Conservation (phyloP, 2,797 vertebrate species). For the Apogon talboti region DNA sequence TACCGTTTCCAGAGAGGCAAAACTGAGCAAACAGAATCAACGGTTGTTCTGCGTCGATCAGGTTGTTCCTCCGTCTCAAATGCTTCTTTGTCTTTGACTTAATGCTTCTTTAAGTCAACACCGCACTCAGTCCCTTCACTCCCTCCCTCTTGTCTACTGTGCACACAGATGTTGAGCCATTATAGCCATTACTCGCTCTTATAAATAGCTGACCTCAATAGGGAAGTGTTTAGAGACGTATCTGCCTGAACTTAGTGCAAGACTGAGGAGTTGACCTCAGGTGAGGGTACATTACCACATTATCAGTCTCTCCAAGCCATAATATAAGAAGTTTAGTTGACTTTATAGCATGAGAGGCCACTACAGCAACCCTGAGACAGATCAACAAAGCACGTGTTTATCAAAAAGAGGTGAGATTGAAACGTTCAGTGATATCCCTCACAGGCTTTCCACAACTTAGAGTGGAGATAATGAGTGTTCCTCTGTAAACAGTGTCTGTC, state of each 20-base stretch:
- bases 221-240: constrained; percentile 18
- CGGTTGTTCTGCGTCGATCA: constrained; percentile 4
- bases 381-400: background rate
- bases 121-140: constrained; percentile 6
- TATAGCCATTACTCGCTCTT: constrained; percentile 49
- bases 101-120: constrained; percentile 3
- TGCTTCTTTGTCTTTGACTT: constrained; percentile 9
- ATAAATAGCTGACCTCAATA: constrained; percentile 59
- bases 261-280: constrained; percentile 15
- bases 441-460: background rate
- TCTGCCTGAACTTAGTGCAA: constrained; percentile 22
- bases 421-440: background rate
- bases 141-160: constrained; percentile 18
- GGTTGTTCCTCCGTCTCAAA: constrained; percentile 6
- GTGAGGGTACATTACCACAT: constrained; percentile 3
- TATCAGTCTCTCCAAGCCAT: background rate
- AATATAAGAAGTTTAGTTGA: no score
- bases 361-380: background rate
- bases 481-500: background rate
- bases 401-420: background rate
- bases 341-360: no score
- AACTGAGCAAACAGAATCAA: background rate
- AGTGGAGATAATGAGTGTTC: background rate
- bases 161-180: constrained; percentile 32
- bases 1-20: constrained; percentile 15